Conservation (phyloP, 2,888 invertebrate species). For the Mimumesa dahlbomi region DNA sequence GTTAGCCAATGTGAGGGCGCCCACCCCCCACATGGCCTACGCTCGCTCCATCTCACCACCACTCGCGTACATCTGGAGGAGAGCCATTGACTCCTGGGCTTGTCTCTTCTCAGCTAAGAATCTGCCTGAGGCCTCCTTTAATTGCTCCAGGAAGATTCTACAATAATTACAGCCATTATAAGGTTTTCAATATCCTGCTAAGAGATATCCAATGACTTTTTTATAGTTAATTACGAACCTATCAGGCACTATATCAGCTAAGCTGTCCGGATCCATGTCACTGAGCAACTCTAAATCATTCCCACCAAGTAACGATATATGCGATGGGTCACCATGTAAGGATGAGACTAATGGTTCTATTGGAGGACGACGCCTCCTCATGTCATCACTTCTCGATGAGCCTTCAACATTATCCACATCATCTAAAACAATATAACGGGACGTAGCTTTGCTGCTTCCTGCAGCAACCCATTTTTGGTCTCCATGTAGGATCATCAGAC, state of each 20-base stretch:
- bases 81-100: conserved; percentile 92
- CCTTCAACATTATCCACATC: conserved; percentile 73
- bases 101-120: conserved; percentile 90
- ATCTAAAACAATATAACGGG: conserved; percentile 76
- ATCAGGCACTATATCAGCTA: conserved; percentile 90
- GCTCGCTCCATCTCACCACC: conserved; percentile 79
- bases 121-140: conserved; percentile 92
- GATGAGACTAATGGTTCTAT: conserved; percentile 76
- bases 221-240: conserved; percentile 81
- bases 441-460: conserved; percentile 72
- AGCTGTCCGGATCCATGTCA: conserved; percentile 94
- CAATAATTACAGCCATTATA: conserved; percentile 25
- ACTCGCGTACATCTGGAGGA: conserved; percentile 86
- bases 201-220: no score
- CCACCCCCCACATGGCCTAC: conserved; percentile 80
- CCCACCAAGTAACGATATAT: conserved; percentile 91
- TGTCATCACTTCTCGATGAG: conserved; percentile 58
- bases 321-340: conserved; percentile 85
- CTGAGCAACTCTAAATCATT: conserved; percentile 91
- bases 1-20: conserved; percentile 78
- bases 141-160: conserved; percentile 87
- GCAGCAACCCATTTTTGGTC: conserved; percentile 87
- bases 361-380: conserved; percentile 66
- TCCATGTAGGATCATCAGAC: conserved; percentile 89
- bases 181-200: no score